Evolutionary conservation across 1,140 invertebrate genomes (phyloP), one percentile per base, ranked within the genome.

Genomic region (Bombus ignitus): DNA sequence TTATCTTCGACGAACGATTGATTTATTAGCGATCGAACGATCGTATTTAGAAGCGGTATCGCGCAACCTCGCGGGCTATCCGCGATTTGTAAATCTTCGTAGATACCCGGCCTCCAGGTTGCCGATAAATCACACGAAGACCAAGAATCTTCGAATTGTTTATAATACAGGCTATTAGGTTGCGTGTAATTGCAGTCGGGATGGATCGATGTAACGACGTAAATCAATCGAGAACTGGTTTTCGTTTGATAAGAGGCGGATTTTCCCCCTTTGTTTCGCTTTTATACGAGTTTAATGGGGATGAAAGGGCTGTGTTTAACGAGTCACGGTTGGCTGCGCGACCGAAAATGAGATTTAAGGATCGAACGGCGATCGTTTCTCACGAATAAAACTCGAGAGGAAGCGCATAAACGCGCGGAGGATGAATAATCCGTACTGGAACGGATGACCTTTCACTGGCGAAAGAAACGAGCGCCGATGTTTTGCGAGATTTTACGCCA

Each of bases 151-250:
- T 76, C 47, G 70, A 80, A 88, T 88, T 88, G 87, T 88, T 88
- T 88, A 88, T 88, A 88, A 88, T 87, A 88, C 57, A 35, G 74
- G 76, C 76, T 75, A 87, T 87, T 87, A 87, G 76, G 44, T 70
- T 18, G 53, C 71, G 70, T 37, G 86, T 75, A 84, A 88, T 88
- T 84, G 76, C 81, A 2, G 37, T 44, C 37, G 53, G 74, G 68
- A 80, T 84, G 70, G 66, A 75, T 77, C 47, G 85, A 28, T 12
- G 37, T 28, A 78, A 42, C 59, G 37, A 70, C 76, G 85, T 87
- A 88, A 88, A 88, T 88, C 87, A 88, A 71, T 83, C 4, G 32
- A 2, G 6, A n/a, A 53, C 47, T n/a, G 1, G 10, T 62, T 6
- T 28, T 57, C 35, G 68, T 35, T 35, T 22, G 80, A 81, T 74